A percentile compares a stretch with the other conserved stretches of the same genome.
Evolutionary conservation across 2,113 vertebrate species (phyloP).

Genomic region (Solea solea): DNA sequence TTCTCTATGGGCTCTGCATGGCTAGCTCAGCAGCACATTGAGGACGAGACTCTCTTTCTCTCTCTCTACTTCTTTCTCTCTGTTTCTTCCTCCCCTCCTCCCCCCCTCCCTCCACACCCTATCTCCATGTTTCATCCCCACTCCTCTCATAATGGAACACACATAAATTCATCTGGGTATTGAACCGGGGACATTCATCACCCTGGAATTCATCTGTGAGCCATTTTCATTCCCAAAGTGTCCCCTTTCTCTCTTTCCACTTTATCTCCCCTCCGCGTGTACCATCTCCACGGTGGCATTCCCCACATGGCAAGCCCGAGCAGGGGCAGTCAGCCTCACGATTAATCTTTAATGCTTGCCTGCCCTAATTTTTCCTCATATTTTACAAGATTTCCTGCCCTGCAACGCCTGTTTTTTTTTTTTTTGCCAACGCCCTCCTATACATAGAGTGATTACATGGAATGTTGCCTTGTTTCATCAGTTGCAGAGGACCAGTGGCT

Average conservation of each 20-base stretch:
- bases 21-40: constrained; percentile 60
- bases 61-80: neutral
- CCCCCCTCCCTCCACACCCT: constrained; percentile 40
- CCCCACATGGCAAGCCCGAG: constrained; percentile 61
- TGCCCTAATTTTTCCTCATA: constrained; percentile 75
- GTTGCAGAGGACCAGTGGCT: constrained; percentile 40
- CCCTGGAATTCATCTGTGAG: constrained; percentile 74
- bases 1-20: constrained; percentile 74
- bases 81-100: neutral
- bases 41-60: constrained; percentile 2
- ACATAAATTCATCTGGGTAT: constrained; percentile 79
- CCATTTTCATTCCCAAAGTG: constrained; percentile 77
- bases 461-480: constrained; percentile 73
- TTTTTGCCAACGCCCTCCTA: constrained; percentile 37
- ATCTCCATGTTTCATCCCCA: constrained; percentile 71
- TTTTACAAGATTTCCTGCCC: constrained; percentile 68
- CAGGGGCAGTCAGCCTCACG: constrained; percentile 57
- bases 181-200: constrained; percentile 77
- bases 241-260: constrained; percentile 59
- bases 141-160: constrained; percentile 72
- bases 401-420: constrained; percentile 4
- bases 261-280: constrained; percentile 55
- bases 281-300: constrained; percentile 56
- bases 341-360: constrained; percentile 76
- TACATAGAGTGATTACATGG: constrained; percentile 72